Base-by-base conservation (phyloP, 2,888 invertebrate species). In the Aleiodes alternator region DNA sequence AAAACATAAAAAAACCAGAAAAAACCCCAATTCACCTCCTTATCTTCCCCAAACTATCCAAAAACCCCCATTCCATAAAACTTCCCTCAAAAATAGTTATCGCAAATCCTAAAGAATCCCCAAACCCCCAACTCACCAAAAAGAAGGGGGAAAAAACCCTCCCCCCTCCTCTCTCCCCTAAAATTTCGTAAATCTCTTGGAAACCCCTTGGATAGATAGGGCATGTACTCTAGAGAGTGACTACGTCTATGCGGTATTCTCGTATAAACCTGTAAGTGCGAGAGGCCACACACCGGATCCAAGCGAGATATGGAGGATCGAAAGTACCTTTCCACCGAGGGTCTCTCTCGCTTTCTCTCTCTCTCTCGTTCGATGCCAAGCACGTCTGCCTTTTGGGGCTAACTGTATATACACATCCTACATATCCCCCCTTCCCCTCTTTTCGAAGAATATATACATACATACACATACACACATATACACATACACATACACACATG, bases 311-410 rank as follows among this genome's bases (percentile, higher is more conserved):
- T 48, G 64, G 57, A 75, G 69, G 75, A 72, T 69, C 72, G 78
- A 74, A 72, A 73, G 78, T 77, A 69, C 71, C 73, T 79, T 64
- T 57, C 57, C 57, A 38, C 69, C 61, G 51, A 11, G 23, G 23
- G 23, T 1, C 1, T 69, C 51, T 31, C 51, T 50, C 59, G 53
- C 48, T 43, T 34, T 1, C 1, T 69, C 51, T 31, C 51, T 50
- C 59, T 59, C 48, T 43, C 48, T 43, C 68, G 59, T 59, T 84
- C 86, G 87, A 87, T 87, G 87, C 88, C 84, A 84, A 81, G 88
- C 86, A 87, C 87, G 88, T 87, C 86, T 83, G 87, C 87, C 86
- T 86, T 87, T 88, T 85, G 86, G 87, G 86, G 84, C 86, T 83
- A 84, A 80, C 80, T 80, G 76, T 79, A 81, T 80, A 81, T 80